Evolutionary conservation across 2,113 vertebrate genomes (phyloP), one percentile per base, ranked within the genome.

Genomic region (Naja naja): DNA sequence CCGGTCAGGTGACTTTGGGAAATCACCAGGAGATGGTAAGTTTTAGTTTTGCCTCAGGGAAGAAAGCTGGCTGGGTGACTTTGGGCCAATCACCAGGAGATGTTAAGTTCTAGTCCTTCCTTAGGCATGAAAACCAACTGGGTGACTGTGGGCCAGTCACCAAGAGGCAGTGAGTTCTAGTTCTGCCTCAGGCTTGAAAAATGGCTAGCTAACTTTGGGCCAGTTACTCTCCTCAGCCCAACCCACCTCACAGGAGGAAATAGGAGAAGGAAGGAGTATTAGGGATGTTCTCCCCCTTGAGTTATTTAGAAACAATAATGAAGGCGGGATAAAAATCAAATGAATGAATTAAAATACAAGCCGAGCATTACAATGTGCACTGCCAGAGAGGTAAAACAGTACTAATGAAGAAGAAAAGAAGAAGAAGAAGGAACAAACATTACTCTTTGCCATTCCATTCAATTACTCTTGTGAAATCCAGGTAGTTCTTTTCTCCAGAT

Each of bases 401-500:
- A 87, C 86, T 12, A 87, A 12, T 39, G 6, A 39, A 52, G 12
- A 55, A 85, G 23, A 1, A 16, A 55, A 16, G 23, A 1, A 16
- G 45, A 16, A 39, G 2, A 12, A 16, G 14, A 22, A 64, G 8
- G 5, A 81, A 27, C 6, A 74, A 92, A 56, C 97, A 96, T 97
- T 97, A 99, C 99, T 98, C 98, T 96, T 98, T 94, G 88, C 98
- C 98, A 22, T 97, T 99, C 99, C 99, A 99, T 43, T 98, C 97
- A 94, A 98, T 97, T 91, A 99, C 98, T 96, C 97, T 97, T 58
- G 98, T 97, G 97, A 99, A 99, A 97, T 99, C 98, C 89, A 97
- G 96, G 95, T 99, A 99, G 97, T 93, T 97, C 0, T 97, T 96
- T 85, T 98, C 97, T 85, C 99, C 99, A 1, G 98, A 99, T 85